Percentiles rank a stretch among this genome's conserved stretches.
phyloP scores from a whole-genome alignment of 1,140 invertebrate genomes.

The Drosophila orena region DNA sequence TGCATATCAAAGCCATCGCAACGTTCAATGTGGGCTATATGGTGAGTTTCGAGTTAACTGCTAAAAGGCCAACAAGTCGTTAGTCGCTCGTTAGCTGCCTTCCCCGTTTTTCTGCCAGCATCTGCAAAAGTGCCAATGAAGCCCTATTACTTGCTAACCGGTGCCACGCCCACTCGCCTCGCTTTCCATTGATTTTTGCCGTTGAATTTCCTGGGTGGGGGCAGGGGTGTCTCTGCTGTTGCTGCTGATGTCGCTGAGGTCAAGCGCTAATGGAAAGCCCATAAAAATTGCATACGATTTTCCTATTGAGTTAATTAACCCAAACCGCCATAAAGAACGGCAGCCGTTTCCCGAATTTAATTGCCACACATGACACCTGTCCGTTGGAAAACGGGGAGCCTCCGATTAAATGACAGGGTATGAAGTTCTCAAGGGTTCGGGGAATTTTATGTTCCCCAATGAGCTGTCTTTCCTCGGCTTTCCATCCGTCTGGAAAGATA shows the following conservation, averaged over 20 bases:
- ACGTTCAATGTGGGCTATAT: conserved; percentile 66
- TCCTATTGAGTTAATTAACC: conserved; percentile 68
- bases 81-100: conserved; percentile 40
- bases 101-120: conserved; percentile 21
- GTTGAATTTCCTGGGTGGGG: conserved; percentile 32
- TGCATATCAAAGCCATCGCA: conserved; percentile 51
- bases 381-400: neutral
- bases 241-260: conserved; percentile 58
- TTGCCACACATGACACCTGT: conserved; percentile 60
- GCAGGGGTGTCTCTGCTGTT: neutral
- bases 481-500: neutral
- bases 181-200: conserved; percentile 68
- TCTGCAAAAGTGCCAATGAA: conserved; percentile 57
- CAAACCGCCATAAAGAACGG: conserved; percentile 26
- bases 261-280: conserved; percentile 64
- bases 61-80: conserved; percentile 58
- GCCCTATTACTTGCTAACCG: conserved; percentile 71
- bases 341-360: conserved; percentile 30
- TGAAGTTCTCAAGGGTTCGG: conserved; percentile 7
- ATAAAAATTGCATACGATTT: conserved; percentile 67
- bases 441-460: conserved; percentile 4
- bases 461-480: neutral
- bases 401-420: conserved; percentile 17
- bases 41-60: conserved; percentile 40
- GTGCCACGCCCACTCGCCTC: conserved; percentile 30